Base-by-base conservation (phyloP, 2,113 vertebrate genomes). In the Actinemys pallida region DNA sequence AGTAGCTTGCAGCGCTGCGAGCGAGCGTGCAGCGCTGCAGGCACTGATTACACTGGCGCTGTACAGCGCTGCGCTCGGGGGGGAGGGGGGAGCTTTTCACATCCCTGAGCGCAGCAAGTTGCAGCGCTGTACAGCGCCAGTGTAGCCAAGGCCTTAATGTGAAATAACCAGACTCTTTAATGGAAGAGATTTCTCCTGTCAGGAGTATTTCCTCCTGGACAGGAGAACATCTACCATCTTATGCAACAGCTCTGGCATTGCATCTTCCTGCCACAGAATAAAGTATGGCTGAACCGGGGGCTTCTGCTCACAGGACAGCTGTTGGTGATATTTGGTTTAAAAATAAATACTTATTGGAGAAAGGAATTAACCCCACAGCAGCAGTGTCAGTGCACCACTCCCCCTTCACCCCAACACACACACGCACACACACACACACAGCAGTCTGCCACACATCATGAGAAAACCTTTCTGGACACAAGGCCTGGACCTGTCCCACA, bases 401-500 rank as follows among this genome's bases (percentile, higher is more conserved):
- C 6, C 81, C 9, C 5, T 27, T 76, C 42, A 72, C 75, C 12
- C 5, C 25, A 45, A 47, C 62, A 47, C 62, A 31, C 54, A 10
- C 12, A 6, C 57, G 4, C 59, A 8, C 59, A 22, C 19, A 39
- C 65, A 39, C 65, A 4, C 65, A 19, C 6, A 2, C 14, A 19
- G 65, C 31, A 39, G 65, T 72, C 65, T 85, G 75, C 42, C 82
- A 16, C 29, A 31, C 87, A 35, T 87, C 75, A 87, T 83, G 89
- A 87, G 50, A 80, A 45, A 96, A 94, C 92, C 95, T 87, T 95
- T 76, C 57, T 92, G 83, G 65, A 42, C 85, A 90, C 72, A 93
- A 57, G 86, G 83, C 88, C 39, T 86, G 25, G 87, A 86, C 39
- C 8, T 87, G 78, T 27, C 24, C 75, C 42, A 78, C 42, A 16